A percentile compares a stretch with the other conserved stretches of the same genome.
Evolutionary conservation across 2,797 vertebrate genomes (phyloP).

Genomic region (Anguilla obscura): DNA sequence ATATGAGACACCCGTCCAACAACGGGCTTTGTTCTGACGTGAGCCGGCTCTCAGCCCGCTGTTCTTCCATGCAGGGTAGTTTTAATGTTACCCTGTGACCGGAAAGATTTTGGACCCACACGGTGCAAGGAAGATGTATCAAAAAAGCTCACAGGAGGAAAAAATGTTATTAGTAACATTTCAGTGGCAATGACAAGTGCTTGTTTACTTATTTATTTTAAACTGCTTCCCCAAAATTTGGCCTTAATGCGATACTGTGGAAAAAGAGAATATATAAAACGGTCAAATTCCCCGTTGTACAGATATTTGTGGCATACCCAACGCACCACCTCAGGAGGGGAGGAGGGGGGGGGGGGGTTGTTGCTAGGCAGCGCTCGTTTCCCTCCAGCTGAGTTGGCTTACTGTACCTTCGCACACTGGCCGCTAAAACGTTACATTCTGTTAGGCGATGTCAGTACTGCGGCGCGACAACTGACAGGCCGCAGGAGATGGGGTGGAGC

Average conservation of each 20-base stretch:
- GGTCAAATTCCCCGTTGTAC: background rate
- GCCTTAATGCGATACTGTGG: background rate
- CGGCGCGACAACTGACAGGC: constrained; percentile 76
- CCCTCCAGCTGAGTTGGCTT: constrained; percentile 71
- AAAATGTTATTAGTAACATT: background rate
- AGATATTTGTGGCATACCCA: background rate
- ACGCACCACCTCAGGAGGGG: background rate
- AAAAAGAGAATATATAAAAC: background rate
- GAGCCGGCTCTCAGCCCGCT: background rate
- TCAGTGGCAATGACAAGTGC: background rate
- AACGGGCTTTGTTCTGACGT: background rate
- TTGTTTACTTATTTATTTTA: constrained; percentile 12
- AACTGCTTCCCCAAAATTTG: background rate
- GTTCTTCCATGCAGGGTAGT: background rate
- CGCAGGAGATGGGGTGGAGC: constrained; percentile 27
- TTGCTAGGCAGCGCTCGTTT: constrained; percentile 42
- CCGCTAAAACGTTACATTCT: constrained; percentile 84
- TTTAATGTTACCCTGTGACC: constrained; percentile 2
- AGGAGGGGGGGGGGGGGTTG: constrained; percentile 17
- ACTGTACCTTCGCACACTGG: constrained; percentile 75
- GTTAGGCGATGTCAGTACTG: constrained; percentile 82
- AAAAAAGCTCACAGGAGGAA: background rate
- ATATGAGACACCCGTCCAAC: background rate
- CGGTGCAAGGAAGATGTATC: background rate
- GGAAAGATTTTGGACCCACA: background rate